These are phyloP conservation scores for Ligdia adustata DNA, from an alignment of 2,888 invertebrate genomes.

Conservation along the genomic window DNA sequence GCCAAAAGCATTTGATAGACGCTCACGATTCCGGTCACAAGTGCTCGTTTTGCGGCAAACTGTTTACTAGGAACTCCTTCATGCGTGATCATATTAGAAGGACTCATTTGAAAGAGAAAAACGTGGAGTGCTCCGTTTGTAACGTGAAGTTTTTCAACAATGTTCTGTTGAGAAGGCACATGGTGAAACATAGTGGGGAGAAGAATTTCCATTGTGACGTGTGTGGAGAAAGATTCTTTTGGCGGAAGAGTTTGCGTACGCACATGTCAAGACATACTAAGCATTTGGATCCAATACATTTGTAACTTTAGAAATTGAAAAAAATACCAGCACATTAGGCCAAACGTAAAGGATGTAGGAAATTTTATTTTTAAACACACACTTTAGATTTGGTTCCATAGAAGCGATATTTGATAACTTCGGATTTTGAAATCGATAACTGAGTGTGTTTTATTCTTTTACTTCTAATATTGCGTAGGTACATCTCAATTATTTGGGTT, in stretches of 20 bases:
- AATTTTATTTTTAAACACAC: too few species aligned
- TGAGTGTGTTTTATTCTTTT: too few species aligned
- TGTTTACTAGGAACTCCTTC: conserved; percentile 70
- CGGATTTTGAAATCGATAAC: too few species aligned
- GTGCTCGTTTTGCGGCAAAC: conserved; percentile 70
- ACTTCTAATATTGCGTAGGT: too few species aligned
- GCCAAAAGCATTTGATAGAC: conserved; percentile 81
- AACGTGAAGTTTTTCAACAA: conserved; percentile 76
- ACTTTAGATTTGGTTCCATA: too few species aligned
- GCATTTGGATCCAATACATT: conserved; percentile 45
- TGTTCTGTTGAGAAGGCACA: conserved; percentile 67
- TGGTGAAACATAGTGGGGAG: conserved; percentile 80
- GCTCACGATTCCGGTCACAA: conserved; percentile 77
- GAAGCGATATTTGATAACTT: too few species aligned
- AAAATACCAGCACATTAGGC: too few species aligned
- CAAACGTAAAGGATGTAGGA: too few species aligned
- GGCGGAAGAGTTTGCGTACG: conserved; percentile 84
- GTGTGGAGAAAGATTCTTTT: conserved; percentile 84
- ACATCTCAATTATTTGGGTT: too few species aligned
- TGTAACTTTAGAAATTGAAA: too few species aligned
- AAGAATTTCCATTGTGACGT: conserved; percentile 84
- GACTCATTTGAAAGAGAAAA: conserved; percentile 75
- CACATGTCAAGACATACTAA: conserved; percentile 79
- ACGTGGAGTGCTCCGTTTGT: conserved; percentile 73
- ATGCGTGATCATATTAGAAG: conserved; percentile 71